Percentiles rank a stretch among this genome's conserved stretches.
These are phyloP conservation scores for Centropristis striata DNA, from an alignment of 2,113 vertebrate genomes.

Conservation along the genomic window DNA sequence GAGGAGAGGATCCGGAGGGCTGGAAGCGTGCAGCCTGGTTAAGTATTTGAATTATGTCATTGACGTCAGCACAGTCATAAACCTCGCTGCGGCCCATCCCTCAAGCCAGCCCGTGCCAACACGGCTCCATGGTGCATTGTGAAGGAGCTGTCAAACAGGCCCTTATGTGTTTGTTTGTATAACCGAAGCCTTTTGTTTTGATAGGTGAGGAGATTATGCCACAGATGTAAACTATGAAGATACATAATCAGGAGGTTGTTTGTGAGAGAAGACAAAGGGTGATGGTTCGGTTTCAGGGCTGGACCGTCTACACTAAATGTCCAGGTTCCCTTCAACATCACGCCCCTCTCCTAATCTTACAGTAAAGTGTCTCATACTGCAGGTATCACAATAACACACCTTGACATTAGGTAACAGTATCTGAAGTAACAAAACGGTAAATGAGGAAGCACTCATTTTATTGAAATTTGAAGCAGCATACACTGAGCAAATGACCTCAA, in stretches of 20 bases:
- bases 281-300: slow-evolving; percentile 48
- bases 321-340: slow-evolving; percentile 3
- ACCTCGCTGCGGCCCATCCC: slow-evolving; percentile 93
- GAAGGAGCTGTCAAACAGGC: slow-evolving; percentile 82
- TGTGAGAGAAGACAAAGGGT: slow-evolving; percentile 40
- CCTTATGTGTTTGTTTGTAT: slow-evolving; percentile 59
- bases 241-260: slow-evolving; percentile 49
- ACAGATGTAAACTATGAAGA: slow-evolving; percentile 48
- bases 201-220: slow-evolving; percentile 48
- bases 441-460: not conserved
- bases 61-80: slow-evolving; percentile 99
- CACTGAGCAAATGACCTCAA: not conserved
- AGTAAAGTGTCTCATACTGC: not conserved
- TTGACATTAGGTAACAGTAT: not conserved
- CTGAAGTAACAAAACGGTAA: not conserved
- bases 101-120: slow-evolving; percentile 89
- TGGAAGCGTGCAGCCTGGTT: slow-evolving; percentile 93
- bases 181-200: slow-evolving; percentile 66
- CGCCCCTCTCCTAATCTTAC: too few relatives aligned
- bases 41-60: slow-evolving; percentile 99
- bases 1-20: slow-evolving; percentile 85
- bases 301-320: slow-evolving; percentile 21
- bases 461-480: not conserved
- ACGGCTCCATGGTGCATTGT: slow-evolving; percentile 88
- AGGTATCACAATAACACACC: not conserved